phyloP scores from a whole-genome alignment of 1,140 invertebrate species.

The Chlorops oryzae region DNA sequence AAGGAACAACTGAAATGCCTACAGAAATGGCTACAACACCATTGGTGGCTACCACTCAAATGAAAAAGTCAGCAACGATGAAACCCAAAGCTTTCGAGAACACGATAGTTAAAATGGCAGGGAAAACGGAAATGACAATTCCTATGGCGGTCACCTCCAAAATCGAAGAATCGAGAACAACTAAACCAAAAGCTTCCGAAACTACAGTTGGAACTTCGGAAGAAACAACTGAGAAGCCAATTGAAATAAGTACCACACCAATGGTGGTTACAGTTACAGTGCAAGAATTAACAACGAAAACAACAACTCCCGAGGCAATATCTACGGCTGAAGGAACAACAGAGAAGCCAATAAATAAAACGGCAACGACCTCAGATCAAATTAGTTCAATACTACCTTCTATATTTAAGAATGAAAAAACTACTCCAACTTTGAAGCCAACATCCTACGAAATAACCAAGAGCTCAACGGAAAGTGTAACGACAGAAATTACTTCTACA shows the following conservation, averaged over 20 bases:
- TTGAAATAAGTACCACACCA: too few relatives aligned
- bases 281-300: not conserved
- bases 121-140: not conserved
- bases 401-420: too few relatives aligned
- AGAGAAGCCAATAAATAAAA: not conserved
- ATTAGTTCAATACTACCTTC: too few relatives aligned
- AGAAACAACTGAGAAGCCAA: too few relatives aligned
- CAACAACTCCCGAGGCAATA: not conserved
- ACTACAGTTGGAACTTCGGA: too few relatives aligned
- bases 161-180: not conserved
- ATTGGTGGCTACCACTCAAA: not conserved
- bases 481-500: too few relatives aligned
- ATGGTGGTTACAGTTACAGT: not conserved
- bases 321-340: not conserved
- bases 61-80: not conserved
- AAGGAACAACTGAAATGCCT: not conserved
- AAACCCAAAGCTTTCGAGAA: not conserved
- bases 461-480: too few relatives aligned
- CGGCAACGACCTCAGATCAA: too few relatives aligned
- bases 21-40: not conserved
- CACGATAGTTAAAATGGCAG: not conserved
- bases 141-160: constrained; percentile 1
- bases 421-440: too few relatives aligned
- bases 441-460: too few relatives aligned
- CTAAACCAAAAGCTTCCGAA: not conserved